Evolutionary conservation across 2,797 vertebrate genomes (phyloP).

Genomic region (Sebastes vulpes): DNA sequence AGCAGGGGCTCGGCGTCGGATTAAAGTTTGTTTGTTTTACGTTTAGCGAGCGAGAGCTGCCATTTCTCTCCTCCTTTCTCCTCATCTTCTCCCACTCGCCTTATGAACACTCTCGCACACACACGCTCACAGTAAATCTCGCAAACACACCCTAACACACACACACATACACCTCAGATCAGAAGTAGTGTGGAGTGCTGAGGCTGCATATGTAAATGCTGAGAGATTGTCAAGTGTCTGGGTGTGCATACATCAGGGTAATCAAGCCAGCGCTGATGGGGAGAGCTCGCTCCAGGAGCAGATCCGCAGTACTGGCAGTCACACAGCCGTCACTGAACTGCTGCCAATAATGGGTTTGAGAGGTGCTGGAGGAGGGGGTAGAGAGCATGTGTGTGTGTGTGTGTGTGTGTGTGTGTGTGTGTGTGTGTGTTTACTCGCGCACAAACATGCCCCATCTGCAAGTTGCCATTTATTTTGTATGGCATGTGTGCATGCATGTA

Average conservation of each 20-base stretch:
- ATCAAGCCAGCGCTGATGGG: constrained; percentile 86
- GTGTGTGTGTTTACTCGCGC: constrained; percentile 61
- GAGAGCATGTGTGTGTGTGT: constrained; percentile 41
- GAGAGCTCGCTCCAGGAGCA: constrained; percentile 82
- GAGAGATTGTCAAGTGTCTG: constrained; percentile 86
- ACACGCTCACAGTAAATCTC: constrained; percentile 53
- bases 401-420: constrained; percentile 39
- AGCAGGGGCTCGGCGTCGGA: constrained; percentile 79
- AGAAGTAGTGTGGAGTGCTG: constrained; percentile 85
- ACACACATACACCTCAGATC: constrained; percentile 72
- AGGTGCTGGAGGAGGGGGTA: constrained; percentile 81
- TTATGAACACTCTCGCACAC: constrained; percentile 38
- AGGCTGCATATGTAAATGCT: constrained; percentile 87
- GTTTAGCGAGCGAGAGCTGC: constrained; percentile 85
- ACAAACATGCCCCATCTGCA: constrained; percentile 81
- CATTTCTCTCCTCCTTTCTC: constrained; percentile 75
- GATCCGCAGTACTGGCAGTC: constrained; percentile 86
- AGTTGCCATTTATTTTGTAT: constrained; percentile 81
- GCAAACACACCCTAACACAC: constrained; percentile 45
- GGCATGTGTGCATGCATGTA: constrained; percentile 77
- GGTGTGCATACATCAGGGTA: constrained; percentile 87
- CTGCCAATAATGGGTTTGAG: constrained; percentile 86
- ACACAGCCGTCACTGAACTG: constrained; percentile 85
- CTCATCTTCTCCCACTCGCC: constrained; percentile 69
- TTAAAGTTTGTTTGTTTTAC: constrained; percentile 88